phyloP scores from a whole-genome alignment of 1,140 invertebrate species.

The Pantala flavescens region DNA sequence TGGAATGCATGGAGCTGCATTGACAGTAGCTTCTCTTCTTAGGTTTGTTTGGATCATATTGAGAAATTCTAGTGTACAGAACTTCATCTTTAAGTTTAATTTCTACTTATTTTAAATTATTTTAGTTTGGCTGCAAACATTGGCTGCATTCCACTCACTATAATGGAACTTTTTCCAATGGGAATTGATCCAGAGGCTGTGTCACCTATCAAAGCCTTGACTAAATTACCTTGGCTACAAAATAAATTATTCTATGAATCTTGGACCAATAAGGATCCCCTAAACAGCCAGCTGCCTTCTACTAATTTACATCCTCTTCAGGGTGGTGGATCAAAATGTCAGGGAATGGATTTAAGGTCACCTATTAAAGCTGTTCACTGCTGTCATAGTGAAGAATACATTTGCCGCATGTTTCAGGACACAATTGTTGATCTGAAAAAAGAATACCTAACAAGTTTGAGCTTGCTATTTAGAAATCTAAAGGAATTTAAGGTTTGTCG shows the following conservation, averaged over 20 bases:
- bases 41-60: neutral
- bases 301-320: constrained; percentile 27
- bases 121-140: neutral
- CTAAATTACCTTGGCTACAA: constrained; percentile 28
- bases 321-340: constrained; percentile 26
- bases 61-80: too few relatives aligned
- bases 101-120: neutral
- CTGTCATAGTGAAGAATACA: neutral
- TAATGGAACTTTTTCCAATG: constrained; percentile 35
- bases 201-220: constrained; percentile 39
- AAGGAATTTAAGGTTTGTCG: neutral
- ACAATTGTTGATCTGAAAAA: neutral
- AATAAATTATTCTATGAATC: constrained; percentile 31
- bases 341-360: neutral
- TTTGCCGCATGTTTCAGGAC: neutral
- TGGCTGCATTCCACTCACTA: neutral
- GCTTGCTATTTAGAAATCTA: neutral
- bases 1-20: constrained; percentile 34
- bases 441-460: neutral
- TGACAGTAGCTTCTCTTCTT: neutral
- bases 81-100: too few relatives aligned
- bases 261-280: constrained; percentile 33
- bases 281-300: constrained; percentile 33
- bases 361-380: neutral
- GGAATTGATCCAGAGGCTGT: constrained; percentile 36